Conservation (phyloP, 2,113 vertebrate genomes). For the Chaetorhynchus papuensis region DNA sequence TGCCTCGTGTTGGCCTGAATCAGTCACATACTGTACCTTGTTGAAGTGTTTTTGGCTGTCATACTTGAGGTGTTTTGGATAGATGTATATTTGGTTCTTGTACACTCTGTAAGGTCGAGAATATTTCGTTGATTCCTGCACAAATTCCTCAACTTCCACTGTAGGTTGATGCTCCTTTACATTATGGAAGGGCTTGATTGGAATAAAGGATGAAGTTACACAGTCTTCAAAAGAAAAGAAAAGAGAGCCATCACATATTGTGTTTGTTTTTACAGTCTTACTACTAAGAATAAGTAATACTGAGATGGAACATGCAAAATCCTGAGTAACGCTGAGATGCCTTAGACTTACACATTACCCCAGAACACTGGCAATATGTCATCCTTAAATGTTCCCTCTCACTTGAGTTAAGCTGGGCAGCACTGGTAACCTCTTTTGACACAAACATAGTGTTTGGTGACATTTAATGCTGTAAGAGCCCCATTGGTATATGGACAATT, state of each 20-base stretch:
- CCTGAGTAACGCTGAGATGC: background rate
- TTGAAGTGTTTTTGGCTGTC: constrained; percentile 96
- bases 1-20: background rate
- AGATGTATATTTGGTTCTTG: constrained; percentile 97
- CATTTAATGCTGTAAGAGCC: background rate
- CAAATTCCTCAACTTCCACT: constrained; percentile 93
- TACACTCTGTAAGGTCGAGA: constrained; percentile 90
- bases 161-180: constrained; percentile 80
- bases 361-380: background rate
- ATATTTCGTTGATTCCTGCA: constrained; percentile 87
- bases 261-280: background rate
- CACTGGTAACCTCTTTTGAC: background rate
- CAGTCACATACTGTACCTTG: constrained; percentile 77
- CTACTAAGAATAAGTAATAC: background rate
- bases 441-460: background rate
- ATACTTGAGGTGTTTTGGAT: constrained; percentile 96
- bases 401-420: background rate
- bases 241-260: constrained; percentile 26
- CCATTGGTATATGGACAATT: background rate
- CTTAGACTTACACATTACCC: background rate
- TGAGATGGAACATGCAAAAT: background rate
- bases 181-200: constrained; percentile 90
- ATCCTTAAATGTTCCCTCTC: background rate
- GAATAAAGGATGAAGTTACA: constrained; percentile 91
- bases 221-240: constrained; percentile 82